phyloP scores from a whole-genome alignment of 2,888 invertebrate species.

The Hecatera dysodea region DNA sequence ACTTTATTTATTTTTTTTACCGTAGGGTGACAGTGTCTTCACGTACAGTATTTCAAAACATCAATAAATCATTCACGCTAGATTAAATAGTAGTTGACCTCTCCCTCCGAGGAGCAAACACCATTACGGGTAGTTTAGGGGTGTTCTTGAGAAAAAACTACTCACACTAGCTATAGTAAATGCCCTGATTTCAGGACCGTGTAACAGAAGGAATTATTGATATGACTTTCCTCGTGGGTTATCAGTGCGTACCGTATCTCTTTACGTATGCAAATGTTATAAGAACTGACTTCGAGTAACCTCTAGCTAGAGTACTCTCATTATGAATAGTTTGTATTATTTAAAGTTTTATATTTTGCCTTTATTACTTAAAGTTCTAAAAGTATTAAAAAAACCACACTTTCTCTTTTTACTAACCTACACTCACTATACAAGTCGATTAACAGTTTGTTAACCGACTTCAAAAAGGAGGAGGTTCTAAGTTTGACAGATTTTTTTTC shows the following conservation, averaged over 20 bases:
- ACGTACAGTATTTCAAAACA: constrained; percentile 80
- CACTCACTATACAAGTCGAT: no score
- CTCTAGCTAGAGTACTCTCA: no score
- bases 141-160: constrained; percentile 76
- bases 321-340: no score
- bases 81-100: constrained; percentile 90
- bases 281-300: background rate
- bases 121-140: constrained; percentile 84
- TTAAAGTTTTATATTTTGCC: no score
- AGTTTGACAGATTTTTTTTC: no score
- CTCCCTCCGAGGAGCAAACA: constrained; percentile 85
- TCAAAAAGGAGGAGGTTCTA: no score
- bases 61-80: constrained; percentile 89
- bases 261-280: background rate
- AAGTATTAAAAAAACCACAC: no score
- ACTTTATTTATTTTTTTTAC: constrained; percentile 40
- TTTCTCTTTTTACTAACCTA: no score
- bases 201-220: constrained; percentile 28
- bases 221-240: constrained; percentile 3
- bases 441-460: no score
- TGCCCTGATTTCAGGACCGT: constrained; percentile 56
- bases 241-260: background rate
- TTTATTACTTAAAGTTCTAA: no score
- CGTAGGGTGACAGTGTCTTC: constrained; percentile 43
- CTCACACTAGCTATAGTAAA: constrained; percentile 71